A percentile compares a stretch with the other conserved stretches of the same genome.
These are phyloP conservation scores for Nemotelus pantherinus DNA, from an alignment of 2,888 invertebrate genomes.

Conservation along the genomic window DNA sequence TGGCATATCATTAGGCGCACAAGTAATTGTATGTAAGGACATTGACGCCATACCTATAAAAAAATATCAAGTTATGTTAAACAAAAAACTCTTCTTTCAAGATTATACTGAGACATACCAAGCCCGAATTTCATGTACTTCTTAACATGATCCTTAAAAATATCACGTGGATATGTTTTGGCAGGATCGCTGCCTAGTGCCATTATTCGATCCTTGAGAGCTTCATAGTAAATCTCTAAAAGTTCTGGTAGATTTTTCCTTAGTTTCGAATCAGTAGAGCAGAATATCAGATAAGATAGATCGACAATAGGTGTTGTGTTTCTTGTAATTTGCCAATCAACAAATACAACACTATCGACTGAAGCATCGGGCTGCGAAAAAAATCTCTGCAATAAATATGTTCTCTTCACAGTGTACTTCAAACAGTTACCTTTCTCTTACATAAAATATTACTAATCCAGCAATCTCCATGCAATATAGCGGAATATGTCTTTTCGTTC, in stretches of 20 bases:
- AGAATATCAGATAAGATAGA: slow-evolving; percentile 48
- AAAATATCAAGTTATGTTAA: background rate
- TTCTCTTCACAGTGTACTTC: background rate
- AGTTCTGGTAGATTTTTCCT: slow-evolving; percentile 38
- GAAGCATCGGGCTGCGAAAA: background rate
- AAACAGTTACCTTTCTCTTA: slow-evolving; percentile 30
- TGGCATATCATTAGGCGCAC: slow-evolving; percentile 41
- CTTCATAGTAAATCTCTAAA: slow-evolving; percentile 39
- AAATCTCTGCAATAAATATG: background rate
- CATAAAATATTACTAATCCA: slow-evolving; percentile 48
- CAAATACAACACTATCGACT: slow-evolving; percentile 35
- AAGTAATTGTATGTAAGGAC: slow-evolving; percentile 43
- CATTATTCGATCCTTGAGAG: slow-evolving; percentile 33
- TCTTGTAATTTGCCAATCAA: slow-evolving; percentile 50
- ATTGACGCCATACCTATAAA: slow-evolving; percentile 45
- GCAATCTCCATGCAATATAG: slow-evolving; percentile 48
- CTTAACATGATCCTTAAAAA: slow-evolving; percentile 42
- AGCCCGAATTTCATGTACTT: slow-evolving; percentile 46
- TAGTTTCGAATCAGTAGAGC: slow-evolving; percentile 46
- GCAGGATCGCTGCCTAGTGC: slow-evolving; percentile 35
- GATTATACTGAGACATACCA: slow-evolving; percentile 24
- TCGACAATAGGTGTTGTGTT: slow-evolving; percentile 48
- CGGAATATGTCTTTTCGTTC: slow-evolving; percentile 42
- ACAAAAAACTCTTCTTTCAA: background rate
- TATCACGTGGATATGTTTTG: slow-evolving; percentile 26